Evolutionary conservation across 2,797 vertebrate genomes (phyloP), one percentile per base, ranked within the genome.

Genomic region (Thalassophryne amazonica): DNA sequence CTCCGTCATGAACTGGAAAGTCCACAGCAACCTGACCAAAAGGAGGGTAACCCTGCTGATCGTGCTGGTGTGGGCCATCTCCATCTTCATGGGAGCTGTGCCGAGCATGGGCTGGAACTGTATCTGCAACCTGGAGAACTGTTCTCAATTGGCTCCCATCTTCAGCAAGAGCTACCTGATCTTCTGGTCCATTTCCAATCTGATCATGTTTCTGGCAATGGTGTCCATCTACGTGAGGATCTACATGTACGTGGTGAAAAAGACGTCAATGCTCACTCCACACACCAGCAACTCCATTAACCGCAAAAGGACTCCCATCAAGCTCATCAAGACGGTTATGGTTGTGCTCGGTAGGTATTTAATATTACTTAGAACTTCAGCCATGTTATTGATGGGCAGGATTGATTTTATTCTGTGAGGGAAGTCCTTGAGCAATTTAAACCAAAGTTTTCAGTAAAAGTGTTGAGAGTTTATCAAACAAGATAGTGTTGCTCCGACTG

Each of bases 251-350:
- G 97, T 99, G 48, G 94, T 92, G 81, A 94, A 80, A 78, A 98
- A 98, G 89, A 98, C 95, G 1, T 73, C 84, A 0, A 60, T 94
- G 54, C 80, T 99, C 31, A 92, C 81, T 0, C 76, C 90, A 0
- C 93, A 98, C 63, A 96, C 93, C 0, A 92, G 89, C 1, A 88
- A 93, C 60, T 98, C 97, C 64, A 90, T 98, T n/a, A 95, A 89
- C 76, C 93, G 93, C 54, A 94, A 89, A 69, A 93, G 80, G 84
- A 94, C 94, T 0, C 95, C 96, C 1, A 91, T 98, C 84, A 98
- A 95, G 79, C 93, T 99, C 17, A 96, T 99, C 88, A 99, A 97
- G 88, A 99, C 97, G 0, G 96, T 99, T 62, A 96, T 98, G 95
- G 90, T 93, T 14, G 94, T 99, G 21, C 85, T 99, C 51, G 97